phyloP scores from a whole-genome alignment of 2,113 vertebrate species.

The Scolopax mira region DNA sequence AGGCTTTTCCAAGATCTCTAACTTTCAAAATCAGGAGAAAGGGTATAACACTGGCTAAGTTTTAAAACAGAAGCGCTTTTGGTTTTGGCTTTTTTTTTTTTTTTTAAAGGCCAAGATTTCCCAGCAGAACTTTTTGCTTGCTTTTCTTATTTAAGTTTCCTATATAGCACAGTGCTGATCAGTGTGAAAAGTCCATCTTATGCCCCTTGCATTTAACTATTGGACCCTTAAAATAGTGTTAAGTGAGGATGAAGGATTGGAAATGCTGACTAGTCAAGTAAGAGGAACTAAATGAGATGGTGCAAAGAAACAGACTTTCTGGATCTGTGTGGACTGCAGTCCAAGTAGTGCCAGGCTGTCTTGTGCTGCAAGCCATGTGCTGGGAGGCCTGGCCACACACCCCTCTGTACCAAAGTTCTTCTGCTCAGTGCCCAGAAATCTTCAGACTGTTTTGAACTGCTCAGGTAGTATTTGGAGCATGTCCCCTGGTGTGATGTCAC shows the following conservation, averaged over 20 bases:
- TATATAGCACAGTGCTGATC: neutral
- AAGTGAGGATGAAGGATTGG: neutral
- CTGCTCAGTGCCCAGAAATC: neutral
- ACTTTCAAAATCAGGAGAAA: neutral
- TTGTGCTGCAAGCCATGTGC: accelerated
- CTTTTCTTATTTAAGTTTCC: neutral
- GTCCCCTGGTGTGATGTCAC: neutral
- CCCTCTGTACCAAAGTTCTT: neutral
- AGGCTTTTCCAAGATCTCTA: neutral
- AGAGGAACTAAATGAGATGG: neutral
- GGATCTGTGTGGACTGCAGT: accelerated
- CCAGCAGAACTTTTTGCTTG: neutral
- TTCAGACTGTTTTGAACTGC: neutral
- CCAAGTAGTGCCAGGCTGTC: neutral
- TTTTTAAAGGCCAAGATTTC: neutral
- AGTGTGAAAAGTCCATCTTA: accelerated
- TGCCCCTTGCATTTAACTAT: accelerated
- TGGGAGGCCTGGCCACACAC: neutral
- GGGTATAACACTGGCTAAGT: neutral
- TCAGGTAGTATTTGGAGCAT: neutral
- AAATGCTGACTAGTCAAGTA: neutral
- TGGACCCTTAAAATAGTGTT: neutral
- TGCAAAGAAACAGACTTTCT: neutral
- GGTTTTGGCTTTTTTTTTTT: neutral
- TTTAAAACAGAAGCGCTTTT: neutral